Percentiles rank a stretch among this genome's conserved stretches.
phyloP scores from a whole-genome alignment of 2,888 invertebrate species.

The Vannuccia rotundouncinata region DNA sequence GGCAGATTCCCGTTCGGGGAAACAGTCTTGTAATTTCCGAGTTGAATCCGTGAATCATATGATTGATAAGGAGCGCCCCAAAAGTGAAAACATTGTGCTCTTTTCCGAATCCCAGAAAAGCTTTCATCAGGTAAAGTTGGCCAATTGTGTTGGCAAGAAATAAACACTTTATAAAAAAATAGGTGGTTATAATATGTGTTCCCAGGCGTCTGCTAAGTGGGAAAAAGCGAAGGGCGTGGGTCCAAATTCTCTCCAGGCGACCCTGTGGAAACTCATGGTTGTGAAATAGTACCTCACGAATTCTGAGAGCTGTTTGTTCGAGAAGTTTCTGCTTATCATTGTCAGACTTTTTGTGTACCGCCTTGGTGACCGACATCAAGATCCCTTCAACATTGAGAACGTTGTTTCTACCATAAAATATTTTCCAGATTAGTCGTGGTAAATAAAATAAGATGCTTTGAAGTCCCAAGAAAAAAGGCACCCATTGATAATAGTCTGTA shows the following conservation, averaged over 20 bases:
- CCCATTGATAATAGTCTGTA: conserved; percentile 40
- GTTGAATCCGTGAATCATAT: conserved; percentile 28
- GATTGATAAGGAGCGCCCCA: neutral
- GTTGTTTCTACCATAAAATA: conserved; percentile 33
- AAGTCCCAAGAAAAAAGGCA: conserved; percentile 38
- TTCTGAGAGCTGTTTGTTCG: conserved; percentile 3
- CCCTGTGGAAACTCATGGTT: neutral
- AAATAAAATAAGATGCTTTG: conserved; percentile 36
- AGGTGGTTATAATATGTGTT: conserved; percentile 37
- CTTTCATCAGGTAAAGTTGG: conserved; percentile 41
- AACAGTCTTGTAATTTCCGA: conserved; percentile 32
- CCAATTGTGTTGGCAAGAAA: conserved; percentile 38
- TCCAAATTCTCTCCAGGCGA: neutral
- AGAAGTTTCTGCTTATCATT: neutral
- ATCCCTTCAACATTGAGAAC: conserved; percentile 38
- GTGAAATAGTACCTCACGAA: neutral
- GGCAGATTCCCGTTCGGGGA: conserved; percentile 34
- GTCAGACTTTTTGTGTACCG: neutral
- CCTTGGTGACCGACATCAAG: conserved; percentile 30
- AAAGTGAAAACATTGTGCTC: neutral
- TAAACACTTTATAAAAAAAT: conserved; percentile 38
- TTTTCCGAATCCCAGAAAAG: conserved; percentile 39
- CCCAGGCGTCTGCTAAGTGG: conserved; percentile 36
- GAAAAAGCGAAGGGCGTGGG: neutral
- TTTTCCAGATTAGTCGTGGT: conserved; percentile 37